phyloP scores from a whole-genome alignment of 2,888 invertebrate genomes.

The Cabera pusaria region DNA sequence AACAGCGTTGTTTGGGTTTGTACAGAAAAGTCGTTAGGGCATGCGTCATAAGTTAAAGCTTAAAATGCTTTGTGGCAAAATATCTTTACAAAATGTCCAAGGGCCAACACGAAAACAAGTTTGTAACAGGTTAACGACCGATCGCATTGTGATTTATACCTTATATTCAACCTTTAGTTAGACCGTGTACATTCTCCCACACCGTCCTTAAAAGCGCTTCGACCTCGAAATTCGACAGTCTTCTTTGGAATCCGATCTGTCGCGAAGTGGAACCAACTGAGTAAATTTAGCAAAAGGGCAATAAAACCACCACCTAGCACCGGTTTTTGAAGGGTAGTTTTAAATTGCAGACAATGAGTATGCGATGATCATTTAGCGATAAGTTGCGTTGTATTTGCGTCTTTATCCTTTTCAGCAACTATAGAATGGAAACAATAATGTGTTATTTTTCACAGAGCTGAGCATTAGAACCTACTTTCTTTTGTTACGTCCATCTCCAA shows the following conservation, averaged over 20 bases:
- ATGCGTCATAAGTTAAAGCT: no score
- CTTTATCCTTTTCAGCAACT: no score
- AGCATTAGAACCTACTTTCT: no score
- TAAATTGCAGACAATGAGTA: not conserved
- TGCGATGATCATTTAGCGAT: no score
- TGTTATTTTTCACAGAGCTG: no score
- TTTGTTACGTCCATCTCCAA: no score
- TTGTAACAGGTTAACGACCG: conserved; percentile 17
- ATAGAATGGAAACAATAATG: no score
- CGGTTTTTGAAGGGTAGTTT: conserved; percentile 6
- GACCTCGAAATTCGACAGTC: conserved; percentile 30
- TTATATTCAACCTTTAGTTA: conserved; percentile 9
- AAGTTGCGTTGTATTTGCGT: no score
- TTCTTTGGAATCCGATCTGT: conserved; percentile 28
- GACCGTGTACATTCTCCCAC: conserved; percentile 23
- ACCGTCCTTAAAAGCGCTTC: conserved; percentile 20
- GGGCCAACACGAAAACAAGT: conserved; percentile 2
- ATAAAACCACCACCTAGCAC: conserved; percentile 8
- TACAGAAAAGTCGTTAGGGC: no score
- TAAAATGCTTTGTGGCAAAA: no score
- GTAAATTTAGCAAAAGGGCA: conserved; percentile 25
- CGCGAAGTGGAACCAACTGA: conserved; percentile 7
- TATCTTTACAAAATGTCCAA: no score
- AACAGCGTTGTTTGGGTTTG: no score
- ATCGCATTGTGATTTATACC: conserved; percentile 16